Percentiles rank a stretch among this genome's conserved stretches.
Conservation (phyloP, 2,113 vertebrate species). For the Dendropsophus ebraccatus region DNA sequence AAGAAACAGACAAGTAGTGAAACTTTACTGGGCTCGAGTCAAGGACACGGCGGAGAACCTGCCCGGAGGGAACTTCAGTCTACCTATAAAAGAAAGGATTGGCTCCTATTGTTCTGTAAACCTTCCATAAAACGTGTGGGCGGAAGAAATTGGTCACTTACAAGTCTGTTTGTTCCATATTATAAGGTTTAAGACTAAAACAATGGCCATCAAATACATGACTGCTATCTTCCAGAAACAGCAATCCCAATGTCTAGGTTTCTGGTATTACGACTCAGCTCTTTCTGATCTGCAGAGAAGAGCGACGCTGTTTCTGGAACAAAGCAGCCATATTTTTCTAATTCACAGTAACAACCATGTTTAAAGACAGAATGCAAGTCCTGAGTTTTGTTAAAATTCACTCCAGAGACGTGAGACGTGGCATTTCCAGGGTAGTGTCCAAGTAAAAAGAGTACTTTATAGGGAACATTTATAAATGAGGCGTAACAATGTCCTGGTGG, state of each 20-base stretch:
- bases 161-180: background rate
- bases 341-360: background rate
- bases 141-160: background rate
- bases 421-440: background rate
- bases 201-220: background rate
- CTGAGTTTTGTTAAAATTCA: background rate
- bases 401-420: background rate
- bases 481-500: background rate
- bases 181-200: background rate
- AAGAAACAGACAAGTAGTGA: background rate
- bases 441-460: too few relatives aligned
- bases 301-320: too few relatives aligned
- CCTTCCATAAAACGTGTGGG: background rate
- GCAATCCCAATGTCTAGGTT: background rate
- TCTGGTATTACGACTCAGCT: background rate
- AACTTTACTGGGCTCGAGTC: conserved; percentile 1
- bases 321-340: too few relatives aligned
- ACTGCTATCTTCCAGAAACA: background rate
- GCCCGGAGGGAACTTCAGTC: background rate
- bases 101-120: background rate
- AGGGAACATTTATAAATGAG: too few relatives aligned
- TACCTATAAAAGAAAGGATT: background rate
- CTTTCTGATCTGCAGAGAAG: too few relatives aligned
- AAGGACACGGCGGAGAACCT: conserved; percentile 8
- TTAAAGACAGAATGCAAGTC: background rate